A percentile compares a stretch with the other conserved stretches of the same genome.
phyloP scores from a whole-genome alignment of 2,113 vertebrate species.

The Perca fluviatilis region DNA sequence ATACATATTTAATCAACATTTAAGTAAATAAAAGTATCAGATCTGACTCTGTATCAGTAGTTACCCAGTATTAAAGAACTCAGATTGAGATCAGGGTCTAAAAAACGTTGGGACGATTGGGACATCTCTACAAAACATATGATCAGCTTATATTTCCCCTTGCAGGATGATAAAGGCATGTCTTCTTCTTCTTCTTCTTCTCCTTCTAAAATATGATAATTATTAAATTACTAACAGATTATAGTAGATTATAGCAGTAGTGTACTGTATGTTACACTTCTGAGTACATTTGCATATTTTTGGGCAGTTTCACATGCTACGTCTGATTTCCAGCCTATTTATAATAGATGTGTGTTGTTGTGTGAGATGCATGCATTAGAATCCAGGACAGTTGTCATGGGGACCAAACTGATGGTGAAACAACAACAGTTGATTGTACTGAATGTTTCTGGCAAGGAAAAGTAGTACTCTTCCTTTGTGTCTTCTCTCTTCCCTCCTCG shows the following conservation, averaged over 20 bases:
- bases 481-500: slow-evolving; percentile 44
- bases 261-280: neutral
- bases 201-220: neutral
- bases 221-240: neutral
- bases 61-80: neutral
- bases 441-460: slow-evolving; percentile 74
- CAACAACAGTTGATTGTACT: slow-evolving; percentile 79
- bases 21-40: neutral
- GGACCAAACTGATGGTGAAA: slow-evolving; percentile 71
- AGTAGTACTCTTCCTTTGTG: slow-evolving; percentile 79
- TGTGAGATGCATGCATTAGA: slow-evolving; percentile 61
- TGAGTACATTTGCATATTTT: slow-evolving; percentile 38
- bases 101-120: neutral
- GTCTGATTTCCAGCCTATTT: slow-evolving; percentile 68
- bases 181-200: too few relatives aligned
- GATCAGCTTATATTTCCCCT: neutral
- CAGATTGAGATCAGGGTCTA: neutral
- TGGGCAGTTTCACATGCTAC: slow-evolving; percentile 22
- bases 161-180: too few relatives aligned
- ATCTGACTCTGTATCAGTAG: neutral
- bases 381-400: slow-evolving; percentile 82
- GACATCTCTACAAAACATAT: neutral
- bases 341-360: slow-evolving; percentile 75
- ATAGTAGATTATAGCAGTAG: neutral
- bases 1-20: neutral